These are phyloP conservation scores for Choloepus hoffmanni DNA, from an alignment of 2,113 vertebrate genomes.

Conservation along the genomic window DNA sequence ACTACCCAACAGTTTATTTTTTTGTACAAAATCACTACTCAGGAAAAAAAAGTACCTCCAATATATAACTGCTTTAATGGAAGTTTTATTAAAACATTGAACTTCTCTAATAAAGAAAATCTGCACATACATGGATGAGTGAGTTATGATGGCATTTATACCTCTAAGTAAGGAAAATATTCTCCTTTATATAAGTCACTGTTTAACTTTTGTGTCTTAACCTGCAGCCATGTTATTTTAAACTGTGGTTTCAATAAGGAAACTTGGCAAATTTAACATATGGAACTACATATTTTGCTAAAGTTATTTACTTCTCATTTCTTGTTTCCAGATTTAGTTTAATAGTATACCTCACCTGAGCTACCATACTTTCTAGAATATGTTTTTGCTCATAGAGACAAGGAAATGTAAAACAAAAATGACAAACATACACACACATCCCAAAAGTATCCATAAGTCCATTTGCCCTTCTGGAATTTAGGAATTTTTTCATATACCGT, in stretches of 20 bases:
- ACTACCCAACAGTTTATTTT: background rate
- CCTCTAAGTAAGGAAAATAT: conserved; percentile 37
- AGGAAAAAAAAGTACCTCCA: background rate
- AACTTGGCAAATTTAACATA: conserved; percentile 80
- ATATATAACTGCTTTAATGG: background rate
- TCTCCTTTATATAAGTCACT: conserved; percentile 47
- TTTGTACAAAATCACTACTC: conserved; percentile 15
- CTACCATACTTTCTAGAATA: conserved; percentile 83
- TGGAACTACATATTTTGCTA: conserved; percentile 76
- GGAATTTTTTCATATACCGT: conserved; percentile 78
- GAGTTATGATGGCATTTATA: background rate
- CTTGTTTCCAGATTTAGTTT: conserved; percentile 82
- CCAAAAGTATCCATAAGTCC: conserved; percentile 86
- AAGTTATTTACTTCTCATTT: conserved; percentile 83
- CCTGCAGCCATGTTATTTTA: conserved; percentile 55
- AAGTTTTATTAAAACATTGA: conserved; percentile 63
- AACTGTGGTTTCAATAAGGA: conserved; percentile 77
- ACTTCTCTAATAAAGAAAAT: conserved; percentile 52
- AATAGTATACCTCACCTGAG: conserved; percentile 82
- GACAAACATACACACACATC: conserved; percentile 75
- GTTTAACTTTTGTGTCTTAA: conserved; percentile 63
- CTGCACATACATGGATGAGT: conserved; percentile 3
- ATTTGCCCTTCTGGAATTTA: conserved; percentile 84
- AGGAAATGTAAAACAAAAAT: conserved; percentile 84
- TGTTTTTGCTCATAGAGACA: conserved; percentile 83